A percentile compares a stretch with the other conserved stretches of the same genome.
phyloP scores from a whole-genome alignment of 2,797 vertebrate genomes.

The Erithacus rubecula region DNA sequence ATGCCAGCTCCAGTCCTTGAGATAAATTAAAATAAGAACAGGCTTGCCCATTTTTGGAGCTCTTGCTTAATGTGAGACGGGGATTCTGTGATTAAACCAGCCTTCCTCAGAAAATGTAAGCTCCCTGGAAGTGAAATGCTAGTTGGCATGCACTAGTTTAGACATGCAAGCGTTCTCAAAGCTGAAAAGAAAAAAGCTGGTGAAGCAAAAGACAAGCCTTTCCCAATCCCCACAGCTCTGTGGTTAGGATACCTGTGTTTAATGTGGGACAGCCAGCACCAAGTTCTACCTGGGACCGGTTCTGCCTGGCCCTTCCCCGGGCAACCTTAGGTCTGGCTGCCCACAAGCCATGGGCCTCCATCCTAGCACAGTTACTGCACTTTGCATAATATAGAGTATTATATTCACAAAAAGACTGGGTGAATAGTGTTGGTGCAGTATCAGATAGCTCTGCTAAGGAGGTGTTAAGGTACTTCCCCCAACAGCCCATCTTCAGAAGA shows the following conservation, averaged over 20 bases:
- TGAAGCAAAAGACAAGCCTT: neutral
- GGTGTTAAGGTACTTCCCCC: neutral
- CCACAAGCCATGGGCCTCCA: neutral
- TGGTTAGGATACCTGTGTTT: neutral
- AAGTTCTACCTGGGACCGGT: neutral
- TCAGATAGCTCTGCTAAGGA: neutral
- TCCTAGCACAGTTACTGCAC: neutral
- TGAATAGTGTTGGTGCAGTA: neutral
- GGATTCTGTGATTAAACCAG: neutral
- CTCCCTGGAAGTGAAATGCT: neutral
- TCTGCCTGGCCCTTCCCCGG: neutral
- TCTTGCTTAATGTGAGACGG: neutral
- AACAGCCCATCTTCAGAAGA: neutral
- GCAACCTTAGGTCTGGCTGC: neutral
- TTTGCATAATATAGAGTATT: neutral
- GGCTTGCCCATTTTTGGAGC: neutral
- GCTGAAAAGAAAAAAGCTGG: neutral
- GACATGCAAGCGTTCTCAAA: neutral
- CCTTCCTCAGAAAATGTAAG: neutral
- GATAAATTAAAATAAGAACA: neutral
- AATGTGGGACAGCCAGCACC: neutral
- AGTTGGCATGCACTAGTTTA: neutral
- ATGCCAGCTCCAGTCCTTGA: neutral
- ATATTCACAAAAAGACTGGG: neutral
- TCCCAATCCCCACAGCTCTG: neutral